Evolutionary conservation across 2,888 invertebrate genomes (phyloP), one percentile per base, ranked within the genome.

Genomic region (Cetonia aurata): DNA sequence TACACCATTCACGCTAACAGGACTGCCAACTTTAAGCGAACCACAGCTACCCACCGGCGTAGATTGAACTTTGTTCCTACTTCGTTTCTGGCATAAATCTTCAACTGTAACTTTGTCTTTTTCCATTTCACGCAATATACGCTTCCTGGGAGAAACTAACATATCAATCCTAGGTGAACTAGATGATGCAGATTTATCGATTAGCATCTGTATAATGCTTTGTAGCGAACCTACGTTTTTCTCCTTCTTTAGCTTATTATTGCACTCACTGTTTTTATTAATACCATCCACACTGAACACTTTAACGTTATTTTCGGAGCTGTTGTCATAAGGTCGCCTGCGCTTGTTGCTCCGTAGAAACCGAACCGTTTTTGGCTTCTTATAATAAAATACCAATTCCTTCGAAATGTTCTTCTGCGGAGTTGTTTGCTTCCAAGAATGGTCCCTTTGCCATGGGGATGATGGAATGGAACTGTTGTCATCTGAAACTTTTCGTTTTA

Each of bases 381-480:
- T 88, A 82, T 89, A 92, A 83, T 88, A 91, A 82, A 94, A 89
- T 81, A 89, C 89, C 86, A 93, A 87, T 86, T 92, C 92, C 82
- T 89, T 90, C 82, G 92, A 91, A 75, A 91, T 86, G 83, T 92
- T 90, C 76, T 90, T 90, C 79, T 91, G 90, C 71, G 95, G 95
- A 76, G 89, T 87, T 75, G 90, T 86, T 85, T 95, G 95, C 85
- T 95, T 95, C 94, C 95, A 95, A 83, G 93, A 92, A 86, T 94
- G 94, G 85, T 95, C 95, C 78, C 95, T 89, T 86, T 94, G 93
- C 93, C 95, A 95, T 73, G 95, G 95, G 80, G 95, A 95, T 77
- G 95, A 95, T 84, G 95, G 94, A 82, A 95, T 90, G 76, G 95
- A 95, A 82, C 93, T 94, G 86, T 94, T 95, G 86, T 95, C 95